A percentile compares a stretch with the other conserved stretches of the same genome.
phyloP scores from a whole-genome alignment of 30 jellyfish, hydroid and myxozoan species.

The Aurelia sp. region DNA sequence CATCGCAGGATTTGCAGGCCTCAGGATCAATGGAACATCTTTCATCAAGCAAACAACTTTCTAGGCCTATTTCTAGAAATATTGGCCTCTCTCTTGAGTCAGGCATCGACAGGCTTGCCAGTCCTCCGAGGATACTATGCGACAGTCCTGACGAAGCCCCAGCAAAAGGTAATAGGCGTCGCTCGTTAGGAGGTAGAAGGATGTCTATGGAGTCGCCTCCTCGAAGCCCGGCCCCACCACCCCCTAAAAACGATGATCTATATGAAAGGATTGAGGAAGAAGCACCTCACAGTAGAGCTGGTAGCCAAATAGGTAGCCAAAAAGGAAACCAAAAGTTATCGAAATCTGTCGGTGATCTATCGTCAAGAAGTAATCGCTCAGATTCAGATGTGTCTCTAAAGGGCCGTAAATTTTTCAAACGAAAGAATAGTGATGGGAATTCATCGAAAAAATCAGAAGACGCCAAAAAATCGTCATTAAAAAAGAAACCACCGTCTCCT shows the following conservation, averaged over 20 bases:
- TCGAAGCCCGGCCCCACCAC: conserved; percentile 77
- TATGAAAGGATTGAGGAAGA: conserved; percentile 18
- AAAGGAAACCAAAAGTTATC: neutral
- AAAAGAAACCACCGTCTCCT: conserved; percentile 44
- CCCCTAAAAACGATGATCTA: conserved; percentile 27
- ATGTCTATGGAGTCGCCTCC: conserved; percentile 68
- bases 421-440: neutral
- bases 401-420: neutral
- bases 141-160: conserved; percentile 5
- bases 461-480: conserved; percentile 35
- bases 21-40: conserved; percentile 3
- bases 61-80: conserved; percentile 11
- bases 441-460: conserved; percentile 17
- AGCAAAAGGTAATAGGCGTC: conserved; percentile 51
- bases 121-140: neutral
- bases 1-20: conserved; percentile 26
- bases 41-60: neutral
- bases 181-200: conserved; percentile 49
- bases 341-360: conserved; percentile 14
- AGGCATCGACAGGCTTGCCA: conserved; percentile 36
- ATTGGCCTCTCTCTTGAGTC: conserved; percentile 51
- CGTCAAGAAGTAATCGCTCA: neutral
- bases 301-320: neutral
- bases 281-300: neutral
- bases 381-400: conserved; percentile 27